phyloP scores from a whole-genome alignment of 37 sponge, comb jelly and placozoan species.

The Sycon ciliatum region DNA sequence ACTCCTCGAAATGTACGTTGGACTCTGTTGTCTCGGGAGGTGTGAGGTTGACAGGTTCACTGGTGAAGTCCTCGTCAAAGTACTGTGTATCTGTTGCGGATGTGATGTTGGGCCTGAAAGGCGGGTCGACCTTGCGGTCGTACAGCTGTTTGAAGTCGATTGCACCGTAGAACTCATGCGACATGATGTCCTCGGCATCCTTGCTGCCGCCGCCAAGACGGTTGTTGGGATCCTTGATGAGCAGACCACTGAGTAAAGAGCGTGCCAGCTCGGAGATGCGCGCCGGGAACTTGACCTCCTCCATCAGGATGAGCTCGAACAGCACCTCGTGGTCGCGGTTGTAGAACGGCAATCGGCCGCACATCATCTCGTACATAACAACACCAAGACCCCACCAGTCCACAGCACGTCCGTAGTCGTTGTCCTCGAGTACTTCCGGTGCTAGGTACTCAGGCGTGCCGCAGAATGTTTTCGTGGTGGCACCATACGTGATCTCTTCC shows the following conservation, averaged over 20 bases:
- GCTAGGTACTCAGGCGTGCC: conserved; percentile 97
- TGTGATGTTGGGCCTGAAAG: too few relatives aligned
- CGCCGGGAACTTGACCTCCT: conserved; percentile 80
- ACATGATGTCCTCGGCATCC: conserved; percentile 72
- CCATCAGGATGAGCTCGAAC: conserved; percentile 78
- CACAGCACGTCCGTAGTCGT: conserved; percentile 86
- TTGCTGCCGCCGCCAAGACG: conserved; percentile 66
- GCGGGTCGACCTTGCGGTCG: background rate
- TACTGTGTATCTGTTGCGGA: too few relatives aligned
- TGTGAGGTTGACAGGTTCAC: too few relatives aligned
- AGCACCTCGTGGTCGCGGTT: conserved; percentile 79
- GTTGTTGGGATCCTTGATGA: conserved; percentile 70
- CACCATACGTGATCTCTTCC: conserved; percentile 79
- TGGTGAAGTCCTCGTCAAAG: too few relatives aligned
- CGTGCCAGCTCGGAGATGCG: conserved; percentile 56
- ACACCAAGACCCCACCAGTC: conserved; percentile 99
- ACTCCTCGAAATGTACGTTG: too few relatives aligned
- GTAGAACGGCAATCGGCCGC: conserved; percentile 94
- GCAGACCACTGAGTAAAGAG: conserved; percentile 58
- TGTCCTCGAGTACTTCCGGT: conserved; percentile 93
- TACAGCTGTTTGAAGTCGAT: background rate
- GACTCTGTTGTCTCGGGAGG: too few relatives aligned
- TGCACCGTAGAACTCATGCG: conserved; percentile 39
- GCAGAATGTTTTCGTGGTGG: conserved; percentile 93
- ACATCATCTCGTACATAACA: conserved; percentile 98